Conservation (phyloP, 2,797 vertebrate genomes). For the Otus scops region DNA sequence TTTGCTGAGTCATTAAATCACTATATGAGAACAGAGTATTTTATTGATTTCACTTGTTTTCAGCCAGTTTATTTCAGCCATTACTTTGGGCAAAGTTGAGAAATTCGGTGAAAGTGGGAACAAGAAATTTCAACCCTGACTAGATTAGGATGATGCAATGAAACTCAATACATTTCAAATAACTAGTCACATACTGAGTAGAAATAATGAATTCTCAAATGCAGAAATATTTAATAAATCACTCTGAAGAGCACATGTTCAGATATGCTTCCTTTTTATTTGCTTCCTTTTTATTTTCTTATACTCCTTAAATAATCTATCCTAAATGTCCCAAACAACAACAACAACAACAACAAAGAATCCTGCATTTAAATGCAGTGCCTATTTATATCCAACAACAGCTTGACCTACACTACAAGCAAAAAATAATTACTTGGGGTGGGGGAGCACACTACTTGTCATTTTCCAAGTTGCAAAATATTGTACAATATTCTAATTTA, state of each 20-base stretch:
- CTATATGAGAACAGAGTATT: background rate
- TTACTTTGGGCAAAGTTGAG: background rate
- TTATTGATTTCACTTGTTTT: background rate
- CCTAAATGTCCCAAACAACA: background rate
- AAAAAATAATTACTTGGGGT: background rate
- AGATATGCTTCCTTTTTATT: background rate
- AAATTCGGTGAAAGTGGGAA: background rate
- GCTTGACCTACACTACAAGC: background rate
- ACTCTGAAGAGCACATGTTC: background rate
- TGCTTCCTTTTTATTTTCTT: background rate
- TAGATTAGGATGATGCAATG: background rate
- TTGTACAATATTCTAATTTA: background rate
- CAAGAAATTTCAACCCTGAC: background rate
- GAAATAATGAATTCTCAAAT: background rate
- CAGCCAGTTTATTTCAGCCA: background rate
- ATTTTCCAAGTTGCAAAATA: background rate
- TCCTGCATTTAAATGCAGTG: background rate
- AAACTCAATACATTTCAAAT: background rate
- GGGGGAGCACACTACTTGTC: background rate
- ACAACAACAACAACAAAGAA: background rate
- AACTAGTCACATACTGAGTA: background rate
- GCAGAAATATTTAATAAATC: background rate
- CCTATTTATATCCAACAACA: background rate
- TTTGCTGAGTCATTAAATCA: background rate
- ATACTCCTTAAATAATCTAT: background rate